Conservation (phyloP, 2,797 vertebrate species). For the Harpagifer antarcticus region DNA sequence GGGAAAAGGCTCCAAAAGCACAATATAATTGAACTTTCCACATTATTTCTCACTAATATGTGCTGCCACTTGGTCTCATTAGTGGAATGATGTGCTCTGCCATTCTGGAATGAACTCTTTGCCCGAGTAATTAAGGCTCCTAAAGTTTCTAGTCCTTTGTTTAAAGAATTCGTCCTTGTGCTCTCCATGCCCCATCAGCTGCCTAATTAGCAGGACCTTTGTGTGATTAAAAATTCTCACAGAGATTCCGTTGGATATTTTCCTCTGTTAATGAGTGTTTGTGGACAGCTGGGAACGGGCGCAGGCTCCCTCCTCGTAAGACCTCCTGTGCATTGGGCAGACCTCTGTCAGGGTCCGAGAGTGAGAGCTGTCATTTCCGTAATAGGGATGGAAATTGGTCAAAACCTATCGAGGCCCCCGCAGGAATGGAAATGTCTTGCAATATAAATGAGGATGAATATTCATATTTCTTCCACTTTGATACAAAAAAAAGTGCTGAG, state of each 20-base stretch:
- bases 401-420: conserved; percentile 90
- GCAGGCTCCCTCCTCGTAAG: conserved; percentile 88
- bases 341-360: conserved; percentile 99
- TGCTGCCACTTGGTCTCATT: conserved; percentile 95
- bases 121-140: conserved; percentile 99
- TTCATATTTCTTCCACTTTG: conserved; percentile 93
- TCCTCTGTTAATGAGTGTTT: conserved; percentile 99
- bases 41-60: conserved; percentile 90
- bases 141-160: conserved; percentile 99
- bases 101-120: conserved; percentile 99
- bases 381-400: conserved; percentile 97
- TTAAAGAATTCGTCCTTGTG: conserved; percentile 99
- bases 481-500: conserved; percentile 93
- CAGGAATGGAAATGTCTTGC: conserved; percentile 96
- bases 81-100: conserved; percentile 98
- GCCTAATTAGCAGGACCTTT: conserved; percentile 99
- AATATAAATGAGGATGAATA: conserved; percentile 99
- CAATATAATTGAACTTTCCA: conserved; percentile 93
- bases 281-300: conserved; percentile 99
- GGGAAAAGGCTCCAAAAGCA: conserved; percentile 86
- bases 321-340: conserved; percentile 94
- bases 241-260: conserved; percentile 99
- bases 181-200: conserved; percentile 99
- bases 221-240: conserved; percentile 99
- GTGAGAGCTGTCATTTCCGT: conserved; percentile 98